Conservation (phyloP, 37 sponge, comb jelly and placozoan species). For the Beroe forskalii region DNA sequence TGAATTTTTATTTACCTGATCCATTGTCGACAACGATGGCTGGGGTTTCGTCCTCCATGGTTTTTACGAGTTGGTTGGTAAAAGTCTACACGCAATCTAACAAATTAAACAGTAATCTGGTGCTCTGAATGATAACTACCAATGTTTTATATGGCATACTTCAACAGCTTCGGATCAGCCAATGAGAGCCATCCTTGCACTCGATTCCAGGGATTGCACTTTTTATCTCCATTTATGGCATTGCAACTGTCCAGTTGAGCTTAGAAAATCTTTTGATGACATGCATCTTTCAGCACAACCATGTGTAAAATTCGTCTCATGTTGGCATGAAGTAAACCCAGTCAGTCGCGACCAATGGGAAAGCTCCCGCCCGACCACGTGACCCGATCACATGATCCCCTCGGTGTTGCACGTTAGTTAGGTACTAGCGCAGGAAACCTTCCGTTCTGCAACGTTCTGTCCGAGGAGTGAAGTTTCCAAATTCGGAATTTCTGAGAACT, state of each 20-base stretch:
- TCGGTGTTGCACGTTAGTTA: no score
- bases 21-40: slow-evolving; percentile 99
- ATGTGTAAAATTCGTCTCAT: background rate
- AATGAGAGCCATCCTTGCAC: slow-evolving; percentile 26
- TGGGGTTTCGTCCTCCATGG: slow-evolving; percentile 95
- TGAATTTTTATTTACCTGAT: slow-evolving; percentile 67
- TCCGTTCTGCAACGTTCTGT: background rate
- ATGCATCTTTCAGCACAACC: slow-evolving; percentile 49
- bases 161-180: slow-evolving; percentile 12
- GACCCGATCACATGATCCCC: background rate
- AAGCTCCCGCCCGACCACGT: background rate
- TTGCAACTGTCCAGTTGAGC: slow-evolving; percentile 44
- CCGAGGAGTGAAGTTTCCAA: background rate
- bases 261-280: slow-evolving; percentile 59
- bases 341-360: background rate
- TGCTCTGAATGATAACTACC: background rate
- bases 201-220: slow-evolving; percentile 31
- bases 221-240: slow-evolving; percentile 32
- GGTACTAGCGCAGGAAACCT: background rate
- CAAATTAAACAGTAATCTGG: background rate
- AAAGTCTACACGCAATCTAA: background rate
- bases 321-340: background rate
- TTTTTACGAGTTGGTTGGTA: background rate
- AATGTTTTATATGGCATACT: slow-evolving; percentile 29
- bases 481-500: background rate